Percentiles rank a stretch among this genome's conserved stretches.
phyloP scores from a whole-genome alignment of 2,113 vertebrate species.

The Hyla sarda region DNA sequence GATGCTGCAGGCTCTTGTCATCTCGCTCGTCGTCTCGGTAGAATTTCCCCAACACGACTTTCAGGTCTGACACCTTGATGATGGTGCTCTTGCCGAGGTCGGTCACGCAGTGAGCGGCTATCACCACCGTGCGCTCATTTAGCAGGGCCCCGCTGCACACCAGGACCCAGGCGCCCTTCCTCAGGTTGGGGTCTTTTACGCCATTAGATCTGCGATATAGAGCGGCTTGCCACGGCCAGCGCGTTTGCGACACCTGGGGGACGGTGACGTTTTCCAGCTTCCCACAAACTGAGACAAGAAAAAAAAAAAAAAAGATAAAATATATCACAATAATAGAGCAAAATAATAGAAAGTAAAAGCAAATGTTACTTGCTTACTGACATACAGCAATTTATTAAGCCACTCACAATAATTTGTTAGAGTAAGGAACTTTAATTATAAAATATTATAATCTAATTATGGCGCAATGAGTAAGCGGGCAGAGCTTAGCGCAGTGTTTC shows the following conservation, averaged over 20 bases:
- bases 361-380: too few relatives aligned
- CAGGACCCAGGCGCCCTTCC: conserved; percentile 85
- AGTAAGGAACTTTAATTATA: too few relatives aligned
- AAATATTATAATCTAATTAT: too few relatives aligned
- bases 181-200: conserved; percentile 69
- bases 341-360: too few relatives aligned
- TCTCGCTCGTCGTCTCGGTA: conserved; percentile 85
- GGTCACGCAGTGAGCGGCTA: conserved; percentile 94
- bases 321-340: background rate
- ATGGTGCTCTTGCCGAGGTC: conserved; percentile 86
- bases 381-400: too few relatives aligned
- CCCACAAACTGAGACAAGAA: conserved; percentile 83
- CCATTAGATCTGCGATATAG: conserved; percentile 82
- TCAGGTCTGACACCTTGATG: conserved; percentile 84
- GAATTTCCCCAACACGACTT: conserved; percentile 91
- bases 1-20: conserved; percentile 85
- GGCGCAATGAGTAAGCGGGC: too few relatives aligned
- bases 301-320: background rate
- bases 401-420: too few relatives aligned
- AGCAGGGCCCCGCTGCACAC: conserved; percentile 94
- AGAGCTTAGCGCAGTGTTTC: too few relatives aligned
- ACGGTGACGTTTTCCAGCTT: conserved; percentile 83
- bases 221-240: conserved; percentile 96
- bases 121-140: conserved; percentile 90
- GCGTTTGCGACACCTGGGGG: conserved; percentile 75